phyloP scores from a whole-genome alignment of 2,113 vertebrate species.

The Channa maculata region DNA sequence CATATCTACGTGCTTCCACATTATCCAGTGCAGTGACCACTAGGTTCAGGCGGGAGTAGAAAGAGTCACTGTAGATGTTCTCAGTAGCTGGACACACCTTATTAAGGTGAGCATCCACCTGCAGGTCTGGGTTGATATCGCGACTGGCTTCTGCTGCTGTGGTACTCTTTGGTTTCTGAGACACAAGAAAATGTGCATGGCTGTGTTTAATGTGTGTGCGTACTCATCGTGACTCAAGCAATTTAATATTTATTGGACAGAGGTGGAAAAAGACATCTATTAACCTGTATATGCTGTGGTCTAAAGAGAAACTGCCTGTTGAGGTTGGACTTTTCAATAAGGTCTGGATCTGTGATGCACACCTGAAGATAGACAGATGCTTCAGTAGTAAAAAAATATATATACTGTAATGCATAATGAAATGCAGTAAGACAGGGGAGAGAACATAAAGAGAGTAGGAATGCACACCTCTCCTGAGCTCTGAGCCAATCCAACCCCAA shows the following conservation, averaged over 20 bases:
- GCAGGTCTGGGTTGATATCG: conserved; percentile 92
- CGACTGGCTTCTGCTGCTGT: conserved; percentile 92
- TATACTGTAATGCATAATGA: not conserved
- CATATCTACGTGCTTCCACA: conserved; percentile 96
- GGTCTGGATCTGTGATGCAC: conserved; percentile 96
- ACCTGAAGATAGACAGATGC: conserved; percentile 82
- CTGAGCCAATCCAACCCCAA: conserved; percentile 90
- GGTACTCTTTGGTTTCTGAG: conserved; percentile 95
- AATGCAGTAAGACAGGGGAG: not conserved
- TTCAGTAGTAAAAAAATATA: not conserved
- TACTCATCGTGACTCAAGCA: not conserved
- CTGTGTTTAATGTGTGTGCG: not conserved
- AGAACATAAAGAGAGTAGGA: not conserved
- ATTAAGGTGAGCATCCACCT: conserved; percentile 92
- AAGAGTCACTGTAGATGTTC: conserved; percentile 90
- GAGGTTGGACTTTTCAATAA: conserved; percentile 99
- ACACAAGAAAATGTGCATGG: not conserved
- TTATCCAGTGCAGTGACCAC: conserved; percentile 97
- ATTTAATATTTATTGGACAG: not conserved
- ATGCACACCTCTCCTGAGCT: conserved; percentile 79
- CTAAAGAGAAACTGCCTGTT: conserved; percentile 98
- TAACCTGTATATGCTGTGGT: conserved; percentile 96
- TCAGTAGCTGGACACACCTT: conserved; percentile 97
- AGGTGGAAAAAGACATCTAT: not conserved
- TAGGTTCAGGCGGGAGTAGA: conserved; percentile 89